Conservation (phyloP, 1,140 invertebrate genomes). For the Scaptomyza pallida region DNA sequence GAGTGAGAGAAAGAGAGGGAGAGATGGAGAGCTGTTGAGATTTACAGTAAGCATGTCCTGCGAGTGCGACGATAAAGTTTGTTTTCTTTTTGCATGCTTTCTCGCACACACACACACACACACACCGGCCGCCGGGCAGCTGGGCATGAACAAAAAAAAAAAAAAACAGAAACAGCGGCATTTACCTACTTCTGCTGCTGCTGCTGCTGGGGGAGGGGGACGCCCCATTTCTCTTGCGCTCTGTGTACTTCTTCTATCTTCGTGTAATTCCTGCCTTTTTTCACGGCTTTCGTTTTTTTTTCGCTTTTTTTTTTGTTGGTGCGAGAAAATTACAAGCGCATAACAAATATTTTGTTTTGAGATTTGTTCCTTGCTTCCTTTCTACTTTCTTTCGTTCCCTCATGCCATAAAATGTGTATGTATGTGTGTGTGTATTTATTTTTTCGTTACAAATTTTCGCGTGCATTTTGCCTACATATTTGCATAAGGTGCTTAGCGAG, state of each 20-base stretch:
- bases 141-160: constrained; percentile 57
- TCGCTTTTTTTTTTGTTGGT: too few relatives aligned
- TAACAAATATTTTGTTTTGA: constrained; percentile 80
- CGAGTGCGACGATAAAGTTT: constrained; percentile 69
- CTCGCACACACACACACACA: constrained; percentile 2
- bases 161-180: constrained; percentile 53
- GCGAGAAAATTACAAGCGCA: constrained; percentile 77
- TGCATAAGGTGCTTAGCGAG: constrained; percentile 70
- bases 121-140: constrained; percentile 48
- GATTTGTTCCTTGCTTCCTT: constrained; percentile 53
- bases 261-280: constrained; percentile 34
- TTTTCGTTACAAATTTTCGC: constrained; percentile 41
- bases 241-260: background rate
- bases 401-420: constrained; percentile 7
- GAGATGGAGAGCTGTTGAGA: background rate
- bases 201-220: too few relatives aligned
- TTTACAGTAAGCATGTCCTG: constrained; percentile 61
- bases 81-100: constrained; percentile 41
- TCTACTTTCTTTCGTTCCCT: constrained; percentile 1
- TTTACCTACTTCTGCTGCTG: constrained; percentile 35
- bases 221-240: background rate
- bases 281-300: constrained; percentile 64
- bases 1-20: background rate
- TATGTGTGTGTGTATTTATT: constrained; percentile 3
- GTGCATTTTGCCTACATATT: constrained; percentile 50